Evolutionary conservation across 2,797 vertebrate genomes (phyloP).

Genomic region (Mormyrus hasselquistii): DNA sequence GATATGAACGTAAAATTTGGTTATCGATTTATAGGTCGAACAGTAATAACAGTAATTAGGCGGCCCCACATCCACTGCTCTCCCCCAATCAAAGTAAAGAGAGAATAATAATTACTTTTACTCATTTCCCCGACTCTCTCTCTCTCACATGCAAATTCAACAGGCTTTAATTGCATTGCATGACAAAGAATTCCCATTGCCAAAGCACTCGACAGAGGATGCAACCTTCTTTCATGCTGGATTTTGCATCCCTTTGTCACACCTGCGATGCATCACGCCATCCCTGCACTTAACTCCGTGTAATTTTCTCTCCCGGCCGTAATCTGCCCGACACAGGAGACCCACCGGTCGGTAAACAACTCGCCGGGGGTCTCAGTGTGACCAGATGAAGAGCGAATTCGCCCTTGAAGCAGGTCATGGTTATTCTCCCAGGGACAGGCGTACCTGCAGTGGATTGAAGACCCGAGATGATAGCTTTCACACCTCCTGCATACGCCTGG

Average conservation of each 20-base stretch:
- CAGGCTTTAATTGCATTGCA: background rate
- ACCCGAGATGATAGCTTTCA: background rate
- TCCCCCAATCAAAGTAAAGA: background rate
- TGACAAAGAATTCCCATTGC: conserved; percentile 10
- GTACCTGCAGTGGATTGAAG: background rate
- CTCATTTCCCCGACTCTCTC: background rate
- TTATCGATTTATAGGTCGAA: no score
- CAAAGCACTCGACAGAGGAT: background rate
- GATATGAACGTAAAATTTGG: background rate
- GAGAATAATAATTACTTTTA: background rate
- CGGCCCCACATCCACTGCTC: background rate
- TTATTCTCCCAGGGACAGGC: background rate
- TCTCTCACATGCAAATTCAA: background rate
- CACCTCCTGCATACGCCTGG: background rate
- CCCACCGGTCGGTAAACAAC: background rate
- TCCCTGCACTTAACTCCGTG: background rate
- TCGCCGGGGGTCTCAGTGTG: background rate
- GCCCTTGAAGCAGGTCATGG: background rate
- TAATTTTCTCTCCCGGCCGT: background rate
- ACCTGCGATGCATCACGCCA: background rate
- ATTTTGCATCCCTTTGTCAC: background rate
- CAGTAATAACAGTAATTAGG: background rate
- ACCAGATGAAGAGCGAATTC: background rate
- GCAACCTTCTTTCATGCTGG: background rate
- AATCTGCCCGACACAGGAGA: background rate